Percentiles rank a stretch among this genome's conserved stretches.
Evolutionary conservation across 2,113 vertebrate genomes (phyloP).

Genomic region (Eira barbara): DNA sequence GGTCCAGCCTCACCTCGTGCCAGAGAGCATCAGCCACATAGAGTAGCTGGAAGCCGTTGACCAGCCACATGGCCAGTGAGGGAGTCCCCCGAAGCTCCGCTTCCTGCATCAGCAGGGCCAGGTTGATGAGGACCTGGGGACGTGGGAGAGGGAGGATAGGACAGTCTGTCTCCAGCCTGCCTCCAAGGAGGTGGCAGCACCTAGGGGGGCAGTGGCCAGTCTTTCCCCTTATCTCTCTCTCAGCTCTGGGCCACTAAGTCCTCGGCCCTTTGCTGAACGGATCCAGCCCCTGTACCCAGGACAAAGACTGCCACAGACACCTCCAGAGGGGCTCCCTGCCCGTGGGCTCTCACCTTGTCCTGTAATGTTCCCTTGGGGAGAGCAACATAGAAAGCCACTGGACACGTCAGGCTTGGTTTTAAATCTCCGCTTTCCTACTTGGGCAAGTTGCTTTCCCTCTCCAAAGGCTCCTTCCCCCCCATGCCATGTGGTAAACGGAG

Average conservation of each 20-base stretch:
- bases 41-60: constrained; percentile 91
- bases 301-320: background rate
- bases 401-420: background rate
- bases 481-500: background rate
- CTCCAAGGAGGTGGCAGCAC: background rate
- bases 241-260: background rate
- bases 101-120: constrained; percentile 90
- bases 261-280: background rate
- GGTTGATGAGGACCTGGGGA: constrained; percentile 89
- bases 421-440: background rate
- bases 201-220: background rate
- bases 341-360: background rate
- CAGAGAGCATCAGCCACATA: constrained; percentile 91
- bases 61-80: constrained; percentile 91
- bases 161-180: background rate
- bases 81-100: constrained; percentile 87
- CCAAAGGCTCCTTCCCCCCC: background rate
- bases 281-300: background rate
- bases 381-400: background rate
- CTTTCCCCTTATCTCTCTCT: background rate
- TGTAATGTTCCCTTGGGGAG: background rate
- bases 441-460: background rate
- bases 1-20: constrained; percentile 85
- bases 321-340: background rate
- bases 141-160: background rate